phyloP scores from a whole-genome alignment of 2,113 vertebrate genomes.

The Penelope pileata region DNA sequence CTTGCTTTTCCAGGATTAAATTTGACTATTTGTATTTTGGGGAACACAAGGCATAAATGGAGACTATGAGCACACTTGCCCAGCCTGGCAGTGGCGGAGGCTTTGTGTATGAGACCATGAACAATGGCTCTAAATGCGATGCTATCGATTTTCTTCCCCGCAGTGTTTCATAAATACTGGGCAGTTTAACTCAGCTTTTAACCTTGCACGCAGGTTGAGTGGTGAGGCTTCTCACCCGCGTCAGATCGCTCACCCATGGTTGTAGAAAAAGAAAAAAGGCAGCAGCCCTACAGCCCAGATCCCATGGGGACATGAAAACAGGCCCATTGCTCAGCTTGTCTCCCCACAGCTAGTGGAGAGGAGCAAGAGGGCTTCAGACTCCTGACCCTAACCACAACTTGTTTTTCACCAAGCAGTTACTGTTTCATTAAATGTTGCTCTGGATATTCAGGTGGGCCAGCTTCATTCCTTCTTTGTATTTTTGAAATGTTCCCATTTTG shows the following conservation, averaged over 20 bases:
- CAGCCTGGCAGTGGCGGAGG: background rate
- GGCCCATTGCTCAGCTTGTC: background rate
- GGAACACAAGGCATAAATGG: background rate
- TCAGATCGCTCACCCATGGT: background rate
- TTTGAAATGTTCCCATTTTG: background rate
- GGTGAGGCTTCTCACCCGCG: background rate
- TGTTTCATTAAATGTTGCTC: background rate
- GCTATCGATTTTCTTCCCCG: constrained; percentile 25
- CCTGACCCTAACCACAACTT: background rate
- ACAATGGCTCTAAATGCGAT: background rate
- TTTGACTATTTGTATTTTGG: background rate
- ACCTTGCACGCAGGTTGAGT: background rate
- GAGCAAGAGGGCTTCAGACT: fast-evolving
- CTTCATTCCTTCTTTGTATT: background rate
- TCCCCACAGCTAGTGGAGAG: background rate
- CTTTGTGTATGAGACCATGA: background rate
- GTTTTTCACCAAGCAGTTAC: background rate
- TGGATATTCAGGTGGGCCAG: background rate
- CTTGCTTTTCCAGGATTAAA: background rate
- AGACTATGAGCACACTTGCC: background rate
- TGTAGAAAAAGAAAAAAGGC: background rate
- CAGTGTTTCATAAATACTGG: constrained; percentile 24
- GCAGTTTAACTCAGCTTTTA: background rate
- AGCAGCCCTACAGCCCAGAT: background rate
- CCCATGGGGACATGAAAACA: fast-evolving